Percentiles rank a stretch among this genome's conserved stretches.
Conservation (phyloP, 2,888 invertebrate genomes). For the Steinernema carpocapsae region DNA sequence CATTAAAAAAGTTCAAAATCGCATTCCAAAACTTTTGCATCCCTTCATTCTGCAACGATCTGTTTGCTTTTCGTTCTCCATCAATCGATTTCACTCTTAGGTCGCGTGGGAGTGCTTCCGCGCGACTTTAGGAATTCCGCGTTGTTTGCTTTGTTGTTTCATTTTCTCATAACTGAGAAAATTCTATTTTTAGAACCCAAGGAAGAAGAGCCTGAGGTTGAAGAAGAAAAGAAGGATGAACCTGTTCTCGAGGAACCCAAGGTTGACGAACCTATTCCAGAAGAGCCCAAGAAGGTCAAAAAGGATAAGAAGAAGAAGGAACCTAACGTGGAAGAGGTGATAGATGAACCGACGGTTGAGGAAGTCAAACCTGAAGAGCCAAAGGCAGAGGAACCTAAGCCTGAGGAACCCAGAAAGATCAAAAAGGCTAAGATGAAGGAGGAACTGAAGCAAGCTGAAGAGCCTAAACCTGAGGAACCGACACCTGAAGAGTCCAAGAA, state of each 20-base stretch:
- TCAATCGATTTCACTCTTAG: background rate
- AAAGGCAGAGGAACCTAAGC: background rate
- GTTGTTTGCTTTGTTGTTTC: background rate
- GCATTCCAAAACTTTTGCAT: background rate
- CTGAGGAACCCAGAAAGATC: background rate
- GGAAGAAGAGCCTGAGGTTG: background rate
- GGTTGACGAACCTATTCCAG: background rate
- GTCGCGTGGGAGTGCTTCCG: background rate
- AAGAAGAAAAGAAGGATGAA: background rate
- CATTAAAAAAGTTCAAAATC: too few relatives aligned
- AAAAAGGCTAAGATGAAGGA: background rate
- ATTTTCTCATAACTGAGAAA: background rate
- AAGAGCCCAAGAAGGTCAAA: background rate
- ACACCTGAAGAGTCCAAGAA: background rate
- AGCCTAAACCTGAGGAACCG: background rate
- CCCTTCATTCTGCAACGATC: background rate
- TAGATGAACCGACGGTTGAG: too few relatives aligned
- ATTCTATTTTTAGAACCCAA: background rate
- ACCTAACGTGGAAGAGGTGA: background rate
- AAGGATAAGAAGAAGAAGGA: constrained; percentile 8
- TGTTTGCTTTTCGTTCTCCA: background rate
- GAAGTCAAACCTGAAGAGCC: background rate
- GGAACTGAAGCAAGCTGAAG: background rate
- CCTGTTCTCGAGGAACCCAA: background rate
- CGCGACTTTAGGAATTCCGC: background rate